phyloP scores from a whole-genome alignment of 2,888 invertebrate genomes.

The Automeris io region DNA sequence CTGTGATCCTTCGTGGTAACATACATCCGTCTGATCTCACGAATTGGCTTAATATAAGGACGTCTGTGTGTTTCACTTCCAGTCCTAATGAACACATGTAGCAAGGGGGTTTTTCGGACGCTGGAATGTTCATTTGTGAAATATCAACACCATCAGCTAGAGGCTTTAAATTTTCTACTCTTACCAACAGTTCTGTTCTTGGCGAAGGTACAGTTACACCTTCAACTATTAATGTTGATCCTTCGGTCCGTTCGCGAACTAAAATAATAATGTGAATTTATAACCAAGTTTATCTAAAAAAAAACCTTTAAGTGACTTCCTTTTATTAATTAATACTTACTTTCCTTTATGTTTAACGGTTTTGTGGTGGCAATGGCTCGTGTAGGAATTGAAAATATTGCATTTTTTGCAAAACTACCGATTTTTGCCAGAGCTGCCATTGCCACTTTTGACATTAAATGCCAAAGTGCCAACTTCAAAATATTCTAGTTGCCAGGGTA shows the following conservation, averaged over 20 bases:
- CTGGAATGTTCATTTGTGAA: not conserved
- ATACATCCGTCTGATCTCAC: slow-evolving; percentile 88
- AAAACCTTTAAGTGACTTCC: slow-evolving; percentile 25
- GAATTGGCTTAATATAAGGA: slow-evolving; percentile 92
- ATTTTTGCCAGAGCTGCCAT: slow-evolving; percentile 49
- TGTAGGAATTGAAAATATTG: slow-evolving; percentile 31
- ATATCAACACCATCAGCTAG: slow-evolving; percentile 15
- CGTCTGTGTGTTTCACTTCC: slow-evolving; percentile 91
- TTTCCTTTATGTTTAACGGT: slow-evolving; percentile 66
- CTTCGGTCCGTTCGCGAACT: slow-evolving; percentile 81
- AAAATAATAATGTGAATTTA: slow-evolving; percentile 27
- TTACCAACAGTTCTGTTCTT: slow-evolving; percentile 76
- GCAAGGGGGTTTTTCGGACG: slow-evolving; percentile 70
- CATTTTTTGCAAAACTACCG: slow-evolving; percentile 42
- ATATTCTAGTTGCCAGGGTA: not conserved
- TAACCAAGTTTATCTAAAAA: no score
- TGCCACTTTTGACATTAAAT: slow-evolving; percentile 5
- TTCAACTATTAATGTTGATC: slow-evolving; percentile 78
- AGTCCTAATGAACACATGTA: slow-evolving; percentile 84
- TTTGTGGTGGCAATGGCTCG: slow-evolving; percentile 50
- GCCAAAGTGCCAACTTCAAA: not conserved
- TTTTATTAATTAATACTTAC: slow-evolving; percentile 46
- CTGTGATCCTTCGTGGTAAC: slow-evolving; percentile 87
- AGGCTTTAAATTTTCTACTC: slow-evolving; percentile 50
- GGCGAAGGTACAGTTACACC: slow-evolving; percentile 78